These are phyloP conservation scores for Raillietiella orientalis DNA, from an alignment of 2,888 invertebrate genomes.

Conservation along the genomic window DNA sequence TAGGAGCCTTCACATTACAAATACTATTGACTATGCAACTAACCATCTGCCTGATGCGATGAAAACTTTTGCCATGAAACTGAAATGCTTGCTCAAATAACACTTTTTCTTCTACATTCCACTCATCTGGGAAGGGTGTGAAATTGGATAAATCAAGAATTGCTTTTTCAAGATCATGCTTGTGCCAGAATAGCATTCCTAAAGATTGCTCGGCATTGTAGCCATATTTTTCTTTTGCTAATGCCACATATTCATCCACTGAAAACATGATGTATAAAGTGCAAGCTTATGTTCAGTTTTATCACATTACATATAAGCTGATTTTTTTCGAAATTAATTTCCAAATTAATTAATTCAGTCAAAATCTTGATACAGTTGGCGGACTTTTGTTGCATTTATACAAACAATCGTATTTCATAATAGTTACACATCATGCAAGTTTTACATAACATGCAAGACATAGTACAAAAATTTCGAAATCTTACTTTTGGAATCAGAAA, in stretches of 20 bases:
- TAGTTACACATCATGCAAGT: conserved; percentile 1
- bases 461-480: background rate
- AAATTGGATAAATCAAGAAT: conserved; percentile 80
- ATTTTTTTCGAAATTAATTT: too few species aligned
- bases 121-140: conserved; percentile 88
- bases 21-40: conserved; percentile 8
- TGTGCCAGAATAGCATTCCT: conserved; percentile 94
- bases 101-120: conserved; percentile 93
- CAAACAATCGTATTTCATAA: conserved; percentile 1
- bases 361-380: background rate
- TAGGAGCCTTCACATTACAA: conserved; percentile 13
- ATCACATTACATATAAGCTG: too few species aligned
- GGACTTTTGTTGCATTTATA: conserved; percentile 1
- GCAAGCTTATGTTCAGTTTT: too few species aligned
- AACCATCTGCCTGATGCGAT: conserved; percentile 90
- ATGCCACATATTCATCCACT: conserved; percentile 83
- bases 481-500: conserved; percentile 64
- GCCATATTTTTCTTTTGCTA: conserved; percentile 86
- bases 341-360: conserved; percentile 1
- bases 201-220: conserved; percentile 91
- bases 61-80: conserved; percentile 92
- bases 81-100: conserved; percentile 93
- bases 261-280: too few species aligned
- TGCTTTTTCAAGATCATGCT: conserved; percentile 73
- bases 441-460: conserved; percentile 2